Evolutionary conservation across 2,113 vertebrate species (phyloP), one percentile per base, ranked within the genome.

Genomic region (Hippocampus abdominalis): DNA sequence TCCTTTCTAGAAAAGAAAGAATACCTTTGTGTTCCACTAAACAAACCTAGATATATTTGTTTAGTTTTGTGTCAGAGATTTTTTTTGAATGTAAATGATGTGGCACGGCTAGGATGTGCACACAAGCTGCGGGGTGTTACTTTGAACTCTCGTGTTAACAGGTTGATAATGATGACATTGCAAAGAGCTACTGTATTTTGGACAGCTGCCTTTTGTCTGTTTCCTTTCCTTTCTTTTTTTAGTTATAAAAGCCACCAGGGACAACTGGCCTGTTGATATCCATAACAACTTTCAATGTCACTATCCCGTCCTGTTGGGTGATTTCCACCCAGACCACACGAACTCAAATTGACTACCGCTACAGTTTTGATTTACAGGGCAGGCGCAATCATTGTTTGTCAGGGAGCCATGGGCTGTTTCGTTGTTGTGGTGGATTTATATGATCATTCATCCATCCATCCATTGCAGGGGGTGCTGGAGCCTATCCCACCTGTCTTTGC

Each of bases 101-200:
- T 13, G 27, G 3, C 25, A n/a, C n/a, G n/a, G 46, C 16, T 46
- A 64, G 21, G n/a, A 64, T 46, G 23, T 46, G 63, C 40, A 64
- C 39, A 64, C 42, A 64, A 46, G 63, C 40, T 64, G 63, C 15
- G 1, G 3, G n/a, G 42, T 46, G 40, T 25, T 64, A 46, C 63
- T 64, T 64, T 46, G 63, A 64, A 64, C 42, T 64, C 39, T n/a
- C 12, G 36, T 60, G 57, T 60, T 27, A 68, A 9, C 46, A 66
- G 51, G 53, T 18, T 64, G 66, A 54, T 42, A 15, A 65, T 20
- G 57, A 46, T 77, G 36, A 49, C 54, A 67, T 27, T 64, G 15
- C 48, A 66, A 18, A 49, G 32, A 40, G 25, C 11, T n/a, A 6
- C 25, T 2, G 7, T 44, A 4, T 59, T 2, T n/a, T 49, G 64